Conservation (phyloP, 2,888 invertebrate species). For the Synanthedon andrenaeformis region DNA sequence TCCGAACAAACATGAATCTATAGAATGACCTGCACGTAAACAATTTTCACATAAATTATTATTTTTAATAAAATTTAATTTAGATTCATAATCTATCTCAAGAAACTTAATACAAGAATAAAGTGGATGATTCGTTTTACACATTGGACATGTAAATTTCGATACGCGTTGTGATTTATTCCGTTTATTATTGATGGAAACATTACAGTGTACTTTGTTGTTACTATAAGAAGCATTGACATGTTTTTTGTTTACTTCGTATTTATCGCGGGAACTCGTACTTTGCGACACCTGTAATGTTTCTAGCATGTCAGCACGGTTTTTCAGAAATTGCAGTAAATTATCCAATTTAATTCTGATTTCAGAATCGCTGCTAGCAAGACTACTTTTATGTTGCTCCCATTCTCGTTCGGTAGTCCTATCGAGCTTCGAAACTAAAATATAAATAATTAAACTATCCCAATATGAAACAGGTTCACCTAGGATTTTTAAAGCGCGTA, state of each 20-base stretch:
- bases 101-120: constrained; percentile 6
- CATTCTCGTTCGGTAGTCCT: background rate
- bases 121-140: constrained; percentile 4
- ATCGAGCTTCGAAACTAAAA: background rate
- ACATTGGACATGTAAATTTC: background rate
- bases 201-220: background rate
- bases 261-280: no score
- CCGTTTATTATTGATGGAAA: background rate
- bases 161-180: background rate
- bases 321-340: background rate
- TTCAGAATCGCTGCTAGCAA: background rate
- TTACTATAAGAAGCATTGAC: no score
- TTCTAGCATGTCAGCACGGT: background rate
- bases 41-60: constrained; percentile 4
- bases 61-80: constrained; percentile 2
- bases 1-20: constrained; percentile 1
- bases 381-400: background rate
- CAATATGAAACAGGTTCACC: no score
- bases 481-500: no score
- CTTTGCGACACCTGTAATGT: background rate
- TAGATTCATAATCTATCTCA: constrained; percentile 1
- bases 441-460: background rate
- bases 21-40: constrained; percentile 2
- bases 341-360: background rate
- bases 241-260: no score